Base-by-base conservation (phyloP, 1,140 invertebrate genomes). In the Polypedilum vanderplanki region DNA sequence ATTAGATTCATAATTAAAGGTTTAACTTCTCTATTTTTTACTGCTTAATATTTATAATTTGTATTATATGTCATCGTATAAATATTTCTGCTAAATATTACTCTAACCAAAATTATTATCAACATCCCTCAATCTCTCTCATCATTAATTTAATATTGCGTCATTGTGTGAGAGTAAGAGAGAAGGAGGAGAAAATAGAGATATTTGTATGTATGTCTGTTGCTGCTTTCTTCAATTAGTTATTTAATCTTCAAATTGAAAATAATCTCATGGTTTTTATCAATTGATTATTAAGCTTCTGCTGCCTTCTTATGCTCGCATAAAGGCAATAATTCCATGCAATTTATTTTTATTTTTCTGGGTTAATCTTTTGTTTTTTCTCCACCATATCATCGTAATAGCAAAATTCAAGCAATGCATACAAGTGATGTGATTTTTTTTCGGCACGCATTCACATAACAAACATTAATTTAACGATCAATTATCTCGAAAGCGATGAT, bases 161-260 rank as follows among this genome's bases (percentile, higher is more conserved):
- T 33, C 24, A 33, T 1, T 33, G 24, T 33, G 24, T 33, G 24
- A 3, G 24, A 33, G 24, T 33, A 33, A 33, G 5, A 33, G 5
- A 33, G 24, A 33, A 33, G 5, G 5, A 33, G 24, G 15, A 57
- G 46, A 15, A 4, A n/a, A 57, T 57, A 12, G 15, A 15, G 1
- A 57, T 4, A 57, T 57, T 57, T 15, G 46, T 57, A 57, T 57
- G 46, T 57, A 57, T 57, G 46, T 57, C 46, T 57, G 46, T 57
- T 57, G 46, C 15, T 57, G 46, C 46, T 57, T 57, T 70, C 65
- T 70, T 70, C 65, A 70, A 70, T 70, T 70, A 70, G 65, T 70
- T 70, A 70, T 70, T 70, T 70, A 70, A 70, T 70, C 65, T 70
- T 70, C 65, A 70, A 70, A 70, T 70, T 18, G 65, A 70, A 70